Conservation (phyloP, 2,797 vertebrate genomes). For the Tapirus indicus region DNA sequence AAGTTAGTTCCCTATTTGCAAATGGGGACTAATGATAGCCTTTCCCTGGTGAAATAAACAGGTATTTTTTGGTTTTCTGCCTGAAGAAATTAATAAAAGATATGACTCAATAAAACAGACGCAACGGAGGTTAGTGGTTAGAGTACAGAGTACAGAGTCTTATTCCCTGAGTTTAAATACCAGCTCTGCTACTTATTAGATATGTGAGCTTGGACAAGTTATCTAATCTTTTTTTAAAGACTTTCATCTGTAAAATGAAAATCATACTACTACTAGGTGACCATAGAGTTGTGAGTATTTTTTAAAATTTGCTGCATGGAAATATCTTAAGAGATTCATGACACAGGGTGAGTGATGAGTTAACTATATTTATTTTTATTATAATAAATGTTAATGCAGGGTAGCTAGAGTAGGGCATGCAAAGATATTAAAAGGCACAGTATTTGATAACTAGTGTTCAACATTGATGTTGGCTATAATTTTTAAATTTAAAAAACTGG, state of each 20-base stretch:
- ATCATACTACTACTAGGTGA: neutral
- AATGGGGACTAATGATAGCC: neutral
- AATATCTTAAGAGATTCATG: neutral
- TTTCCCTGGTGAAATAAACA: neutral
- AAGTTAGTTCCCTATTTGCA: neutral
- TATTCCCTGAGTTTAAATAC: neutral
- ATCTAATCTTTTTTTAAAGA: neutral
- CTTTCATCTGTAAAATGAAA: neutral
- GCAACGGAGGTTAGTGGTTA: neutral
- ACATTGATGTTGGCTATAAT: neutral
- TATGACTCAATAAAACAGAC: neutral
- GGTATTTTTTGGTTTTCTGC: neutral
- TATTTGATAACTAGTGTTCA: neutral
- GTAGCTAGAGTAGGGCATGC: neutral
- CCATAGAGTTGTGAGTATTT: neutral
- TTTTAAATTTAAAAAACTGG: neutral
- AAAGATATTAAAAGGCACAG: neutral
- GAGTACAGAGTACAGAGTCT: neutral
- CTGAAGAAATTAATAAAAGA: neutral
- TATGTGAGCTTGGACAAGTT: neutral
- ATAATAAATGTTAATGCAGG: neutral
- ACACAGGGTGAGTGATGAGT: neutral
- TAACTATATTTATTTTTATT: neutral
- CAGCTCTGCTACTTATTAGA: neutral
- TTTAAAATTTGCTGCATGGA: neutral